Base-by-base conservation (phyloP, 2,113 vertebrate genomes). In the Alligator mississippiensis region DNA sequence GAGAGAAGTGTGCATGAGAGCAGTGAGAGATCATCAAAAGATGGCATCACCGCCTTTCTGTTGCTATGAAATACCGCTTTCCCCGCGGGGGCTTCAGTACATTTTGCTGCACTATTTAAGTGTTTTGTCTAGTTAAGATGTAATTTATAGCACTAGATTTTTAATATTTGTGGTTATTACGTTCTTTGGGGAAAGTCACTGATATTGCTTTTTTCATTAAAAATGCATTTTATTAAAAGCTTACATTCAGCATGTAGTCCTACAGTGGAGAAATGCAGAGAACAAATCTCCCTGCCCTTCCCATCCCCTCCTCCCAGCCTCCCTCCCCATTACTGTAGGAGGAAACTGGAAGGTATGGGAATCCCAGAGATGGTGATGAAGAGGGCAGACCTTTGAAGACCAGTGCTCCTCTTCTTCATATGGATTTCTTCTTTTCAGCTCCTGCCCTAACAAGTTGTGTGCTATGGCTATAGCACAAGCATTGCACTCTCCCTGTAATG, bases 401-500 rank as follows among this genome's bases (percentile, higher is more conserved):
- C 8, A 19, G 27, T 24, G 27, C 5, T 30, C 25, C 17, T 47
- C 24, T 2, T 38, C 47, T 47, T 47, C 47, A 4, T 3, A 10
- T 9, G n/a, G 28, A 2, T 30, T 62, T 30, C 15, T 3, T 9
- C 4, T 28, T 66, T 61, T 3, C 54, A 38, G 59, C 28, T 75
- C 66, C 28, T 28, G 18, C 22, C 14, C 6, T 61, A 22, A 8
- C 72, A 77, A 25, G 38, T 72, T 60, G 19, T 75, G 78, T 64
- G 30, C 62, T 84, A 77, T 74, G 85, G 63, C 72, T 78, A 75
- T 63, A 28, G 61, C 27, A 4, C 77, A 18, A 14, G 10, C 24
- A 14, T 28, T 0, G 2, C 60, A 74, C 54, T 47, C 74, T 30
- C 10, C 58, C 9, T 75, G 15, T 12, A 62, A 16, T 0, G 0